Evolutionary conservation across 1,140 invertebrate species (phyloP), one percentile per base, ranked within the genome.

Genomic region (Plutomurus gul): DNA sequence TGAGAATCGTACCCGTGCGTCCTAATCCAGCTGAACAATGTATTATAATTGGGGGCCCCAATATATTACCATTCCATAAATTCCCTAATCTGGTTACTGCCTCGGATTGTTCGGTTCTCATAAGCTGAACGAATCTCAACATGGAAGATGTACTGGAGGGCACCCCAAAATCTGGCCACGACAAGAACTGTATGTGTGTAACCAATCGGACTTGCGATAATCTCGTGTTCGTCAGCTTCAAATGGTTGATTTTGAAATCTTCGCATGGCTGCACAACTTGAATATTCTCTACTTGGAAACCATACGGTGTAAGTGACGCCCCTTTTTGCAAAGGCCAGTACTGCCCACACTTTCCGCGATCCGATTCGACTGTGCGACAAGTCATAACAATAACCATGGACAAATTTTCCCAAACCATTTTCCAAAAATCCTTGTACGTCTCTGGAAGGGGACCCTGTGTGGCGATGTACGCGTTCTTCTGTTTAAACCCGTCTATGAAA

Each of bases 1-100:
- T 97, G 84, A 96, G 95, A 87, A 99, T 96, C 56, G 97, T 98
- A 96, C 96, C 97, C 88, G 97, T 98, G 84, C 97, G 89, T 60
- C 97, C 97, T 84, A 99, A 98, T 11, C 97, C 97, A 73, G 97
- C 96, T 85, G 95, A 96, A 87, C 96, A 98, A 86, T 98, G 96
- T 33, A 98, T 95, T 46, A 98, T 91, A 84, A 98, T 97, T 3
- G 96, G 96, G 27, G 97, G 96, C 27, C 96, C 96, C 83, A 93
- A 88, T 77, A 92, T 91, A 89, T 96, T 94, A 11, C 94, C 95
- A 43, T 92, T 92, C 96, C 95, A 97, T 49, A 91, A 91, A 82
- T 93, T 92, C 37, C 93, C 94, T 82, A 96, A 86, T n/a, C 87
- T 88, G 37, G 88, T 86, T 16, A 93, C 89, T 85, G 92, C 87